These are phyloP conservation scores for Setophaga kirtlandii DNA, from an alignment of 2,113 vertebrate genomes.

Conservation along the genomic window DNA sequence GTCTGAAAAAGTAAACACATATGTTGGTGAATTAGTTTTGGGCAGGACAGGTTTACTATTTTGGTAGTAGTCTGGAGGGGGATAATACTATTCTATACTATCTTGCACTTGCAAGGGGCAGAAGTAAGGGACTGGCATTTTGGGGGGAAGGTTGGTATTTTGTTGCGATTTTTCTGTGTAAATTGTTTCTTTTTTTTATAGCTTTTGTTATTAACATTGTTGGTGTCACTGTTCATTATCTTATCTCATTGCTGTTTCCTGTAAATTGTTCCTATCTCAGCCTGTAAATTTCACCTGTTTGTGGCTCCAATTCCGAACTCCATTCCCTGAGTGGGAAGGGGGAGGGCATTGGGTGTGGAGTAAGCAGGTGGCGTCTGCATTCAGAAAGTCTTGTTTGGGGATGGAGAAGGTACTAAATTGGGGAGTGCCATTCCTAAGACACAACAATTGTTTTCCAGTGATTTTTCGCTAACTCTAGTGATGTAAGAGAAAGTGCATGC, in stretches of 20 bases:
- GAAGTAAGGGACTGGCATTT: not conserved
- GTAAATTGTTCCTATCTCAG: not conserved
- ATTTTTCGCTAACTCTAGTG: not conserved
- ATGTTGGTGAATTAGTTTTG: not conserved
- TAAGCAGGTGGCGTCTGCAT: not conserved
- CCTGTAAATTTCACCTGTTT: not conserved
- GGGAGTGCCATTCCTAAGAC: not conserved
- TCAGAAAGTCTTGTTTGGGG: not conserved
- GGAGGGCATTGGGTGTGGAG: not conserved
- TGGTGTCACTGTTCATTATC: not conserved
- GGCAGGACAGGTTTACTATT: not conserved
- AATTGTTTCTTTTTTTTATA: not conserved
- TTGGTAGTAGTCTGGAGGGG: accelerated
- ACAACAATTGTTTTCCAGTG: not conserved
- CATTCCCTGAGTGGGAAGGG: accelerated
- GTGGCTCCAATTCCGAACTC: not conserved
- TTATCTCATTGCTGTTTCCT: not conserved
- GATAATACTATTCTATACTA: accelerated
- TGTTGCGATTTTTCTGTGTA: accelerated
- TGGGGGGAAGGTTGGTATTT: not conserved
- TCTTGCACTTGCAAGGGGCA: no score
- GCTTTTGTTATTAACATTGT: not conserved
- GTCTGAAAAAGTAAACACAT: not conserved
- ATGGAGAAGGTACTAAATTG: not conserved
- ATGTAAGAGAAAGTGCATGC: not conserved